These are phyloP conservation scores for Lucilia cuprina DNA, from an alignment of 1,140 invertebrate genomes.

Conservation along the genomic window DNA sequence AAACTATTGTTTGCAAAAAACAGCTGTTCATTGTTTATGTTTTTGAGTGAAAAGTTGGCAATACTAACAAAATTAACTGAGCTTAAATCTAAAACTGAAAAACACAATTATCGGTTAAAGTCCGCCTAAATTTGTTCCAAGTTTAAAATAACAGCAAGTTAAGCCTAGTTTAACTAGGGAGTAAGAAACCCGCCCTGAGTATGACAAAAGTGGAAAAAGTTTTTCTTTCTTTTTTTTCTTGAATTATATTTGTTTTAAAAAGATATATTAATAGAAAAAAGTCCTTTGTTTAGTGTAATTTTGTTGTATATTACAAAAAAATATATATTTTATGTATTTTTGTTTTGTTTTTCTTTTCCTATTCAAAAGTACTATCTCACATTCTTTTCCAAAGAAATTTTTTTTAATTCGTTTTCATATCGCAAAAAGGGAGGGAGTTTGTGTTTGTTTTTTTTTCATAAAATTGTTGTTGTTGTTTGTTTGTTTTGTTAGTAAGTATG, in stretches of 20 bases:
- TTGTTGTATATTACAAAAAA: conserved; percentile 32
- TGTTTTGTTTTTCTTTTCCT: not conserved
- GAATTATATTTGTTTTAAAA: not conserved
- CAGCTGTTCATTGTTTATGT: too few species aligned
- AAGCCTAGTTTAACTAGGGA: too few species aligned
- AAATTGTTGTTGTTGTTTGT: conserved; percentile 3
- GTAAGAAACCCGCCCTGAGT: too few species aligned
- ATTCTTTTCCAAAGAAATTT: conserved; percentile 21
- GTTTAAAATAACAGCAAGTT: too few species aligned
- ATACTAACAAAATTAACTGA: too few species aligned
- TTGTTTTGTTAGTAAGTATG: not conserved
- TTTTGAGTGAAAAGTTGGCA: too few species aligned
- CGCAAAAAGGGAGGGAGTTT: conserved; percentile 31
- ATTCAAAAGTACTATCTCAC: conserved; percentile 2
- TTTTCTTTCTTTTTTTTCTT: too few species aligned
- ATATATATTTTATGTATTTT: conserved; percentile 16
- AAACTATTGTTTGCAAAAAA: too few species aligned
- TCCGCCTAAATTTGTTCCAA: too few species aligned
- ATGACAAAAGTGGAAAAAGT: not conserved
- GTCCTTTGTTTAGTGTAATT: conserved; percentile 3
- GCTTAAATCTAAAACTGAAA: too few species aligned
- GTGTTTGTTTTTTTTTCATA: not conserved
- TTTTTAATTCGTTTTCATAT: not conserved
- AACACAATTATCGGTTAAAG: too few species aligned
- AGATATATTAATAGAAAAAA: not conserved